Percentiles rank a stretch among this genome's conserved stretches.
phyloP scores from a whole-genome alignment of 2,113 vertebrate genomes.

The Notothenia coriiceps region DNA sequence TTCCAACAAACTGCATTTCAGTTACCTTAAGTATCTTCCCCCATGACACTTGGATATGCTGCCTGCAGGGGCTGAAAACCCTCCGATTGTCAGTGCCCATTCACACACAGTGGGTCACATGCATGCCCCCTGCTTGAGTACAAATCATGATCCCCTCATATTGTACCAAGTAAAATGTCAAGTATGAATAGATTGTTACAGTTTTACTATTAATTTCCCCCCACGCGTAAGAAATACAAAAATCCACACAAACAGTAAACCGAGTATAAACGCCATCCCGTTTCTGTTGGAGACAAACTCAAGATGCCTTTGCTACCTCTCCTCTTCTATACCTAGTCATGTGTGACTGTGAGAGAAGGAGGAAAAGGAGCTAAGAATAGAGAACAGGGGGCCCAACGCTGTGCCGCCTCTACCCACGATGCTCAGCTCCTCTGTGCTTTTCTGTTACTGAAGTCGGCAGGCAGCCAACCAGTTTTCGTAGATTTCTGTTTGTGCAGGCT shows the following conservation, averaged over 20 bases:
- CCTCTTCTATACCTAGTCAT: slow-evolving; percentile 57
- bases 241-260: background rate
- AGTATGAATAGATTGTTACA: background rate
- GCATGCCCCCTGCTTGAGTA: background rate
- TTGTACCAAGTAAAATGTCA: background rate
- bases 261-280: background rate
- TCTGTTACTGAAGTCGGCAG: slow-evolving; percentile 48
- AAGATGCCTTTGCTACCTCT: slow-evolving; percentile 49
- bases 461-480: slow-evolving; percentile 34
- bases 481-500: slow-evolving; percentile 24
- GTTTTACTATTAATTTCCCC: background rate
- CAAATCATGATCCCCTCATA: background rate
- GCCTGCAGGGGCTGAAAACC: too few species aligned
- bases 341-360: slow-evolving; percentile 73
- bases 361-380: slow-evolving; percentile 78
- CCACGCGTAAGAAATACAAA: background rate
- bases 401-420: slow-evolving; percentile 67
- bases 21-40: too few species aligned
- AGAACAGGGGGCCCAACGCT: slow-evolving; percentile 57
- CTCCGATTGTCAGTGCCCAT: too few species aligned
- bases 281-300: slow-evolving; percentile 27
- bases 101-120: background rate
- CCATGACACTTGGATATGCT: too few species aligned
- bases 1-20: too few species aligned
- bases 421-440: slow-evolving; percentile 33